These are phyloP conservation scores for Erebia aethiops DNA, from an alignment of 2,888 invertebrate genomes.

Conservation along the genomic window DNA sequence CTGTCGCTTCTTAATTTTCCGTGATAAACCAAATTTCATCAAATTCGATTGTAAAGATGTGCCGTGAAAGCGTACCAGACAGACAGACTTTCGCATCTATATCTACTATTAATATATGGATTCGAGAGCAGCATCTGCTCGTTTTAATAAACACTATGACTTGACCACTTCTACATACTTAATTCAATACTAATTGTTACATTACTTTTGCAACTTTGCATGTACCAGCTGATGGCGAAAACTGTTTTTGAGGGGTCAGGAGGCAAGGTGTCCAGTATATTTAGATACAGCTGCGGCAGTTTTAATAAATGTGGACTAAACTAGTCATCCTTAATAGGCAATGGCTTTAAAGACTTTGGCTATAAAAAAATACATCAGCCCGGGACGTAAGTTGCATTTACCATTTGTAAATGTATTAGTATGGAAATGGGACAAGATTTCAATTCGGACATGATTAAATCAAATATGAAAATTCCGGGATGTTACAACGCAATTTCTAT, in stretches of 20 bases:
- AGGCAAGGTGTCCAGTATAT: conserved; percentile 12
- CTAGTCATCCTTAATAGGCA: neutral
- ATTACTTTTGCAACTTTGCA: conserved; percentile 61
- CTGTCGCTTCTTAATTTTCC: no score
- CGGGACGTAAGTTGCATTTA: no score
- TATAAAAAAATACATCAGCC: no score
- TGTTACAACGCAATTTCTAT: conserved; percentile 10
- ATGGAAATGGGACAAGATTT: no score
- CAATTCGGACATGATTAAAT: neutral
- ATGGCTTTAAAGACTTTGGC: no score
- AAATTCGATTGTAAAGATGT: no score
- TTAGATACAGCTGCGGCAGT: neutral
- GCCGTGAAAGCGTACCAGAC: no score
- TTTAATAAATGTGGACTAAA: neutral
- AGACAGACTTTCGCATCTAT: no score
- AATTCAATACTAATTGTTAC: conserved; percentile 62
- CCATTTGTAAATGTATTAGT: no score
- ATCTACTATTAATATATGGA: no score
- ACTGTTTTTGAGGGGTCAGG: conserved; percentile 6
- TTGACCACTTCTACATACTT: conserved; percentile 54
- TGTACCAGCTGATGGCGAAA: conserved; percentile 46
- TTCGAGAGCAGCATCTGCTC: conserved; percentile 1
- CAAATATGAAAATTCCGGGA: neutral
- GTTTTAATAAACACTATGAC: conserved; percentile 17
- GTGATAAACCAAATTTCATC: no score